Percentiles rank a stretch among this genome's conserved stretches.
Conservation (phyloP, 2,113 vertebrate genomes). For the Lepus americanus region DNA sequence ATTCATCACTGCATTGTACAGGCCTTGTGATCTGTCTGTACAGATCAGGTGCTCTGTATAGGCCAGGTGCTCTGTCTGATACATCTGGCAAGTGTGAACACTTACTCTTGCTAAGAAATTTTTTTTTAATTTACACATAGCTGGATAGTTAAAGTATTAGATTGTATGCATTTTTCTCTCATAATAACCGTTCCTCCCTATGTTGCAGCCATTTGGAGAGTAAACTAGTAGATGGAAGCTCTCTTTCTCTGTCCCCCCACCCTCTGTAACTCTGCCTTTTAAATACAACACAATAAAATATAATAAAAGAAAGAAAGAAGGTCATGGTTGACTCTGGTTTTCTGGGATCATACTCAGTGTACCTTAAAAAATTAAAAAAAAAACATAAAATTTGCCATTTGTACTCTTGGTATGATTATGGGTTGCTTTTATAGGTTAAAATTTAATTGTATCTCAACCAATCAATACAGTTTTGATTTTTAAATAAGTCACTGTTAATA, state of each 20-base stretch:
- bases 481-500: conserved; percentile 62
- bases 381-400: conserved; percentile 14
- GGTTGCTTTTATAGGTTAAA: conserved; percentile 43
- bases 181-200: conserved; percentile 1
- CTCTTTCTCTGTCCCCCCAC: no score
- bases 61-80: background rate
- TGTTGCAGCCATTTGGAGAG: background rate
- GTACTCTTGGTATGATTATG: background rate
- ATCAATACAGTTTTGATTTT: conserved; percentile 61
- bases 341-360: no score
- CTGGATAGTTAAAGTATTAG: conserved; percentile 32
- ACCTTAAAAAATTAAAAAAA: no score
- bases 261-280: no score
- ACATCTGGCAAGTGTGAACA: background rate
- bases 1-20: background rate
- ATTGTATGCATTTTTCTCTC: background rate
- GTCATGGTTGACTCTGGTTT: no score
- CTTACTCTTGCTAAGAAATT: background rate
- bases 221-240: no score
- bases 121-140: conserved; percentile 23
- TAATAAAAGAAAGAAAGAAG: no score
- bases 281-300: no score
- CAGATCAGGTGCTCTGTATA: background rate
- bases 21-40: background rate
- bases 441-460: conserved; percentile 55